Evolutionary conservation across 2,888 invertebrate species (phyloP).

Genomic region (Hyppa rectilinea): DNA sequence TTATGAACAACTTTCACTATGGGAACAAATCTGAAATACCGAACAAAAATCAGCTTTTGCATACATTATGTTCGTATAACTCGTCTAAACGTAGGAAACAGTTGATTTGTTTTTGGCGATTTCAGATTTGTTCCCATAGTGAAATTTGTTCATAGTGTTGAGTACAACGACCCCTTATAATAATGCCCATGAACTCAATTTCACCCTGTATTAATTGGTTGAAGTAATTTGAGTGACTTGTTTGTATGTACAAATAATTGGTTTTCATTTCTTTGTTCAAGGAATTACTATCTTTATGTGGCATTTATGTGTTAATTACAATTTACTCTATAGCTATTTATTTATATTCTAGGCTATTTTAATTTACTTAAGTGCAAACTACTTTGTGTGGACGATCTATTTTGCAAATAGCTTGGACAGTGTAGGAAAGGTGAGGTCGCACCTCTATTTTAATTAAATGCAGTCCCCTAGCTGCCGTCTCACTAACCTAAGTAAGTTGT

Average conservation of each 20-base stretch:
- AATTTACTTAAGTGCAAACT: constrained; percentile 41
- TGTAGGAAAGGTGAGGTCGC: constrained; percentile 33
- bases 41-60: too few species aligned
- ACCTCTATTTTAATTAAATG: constrained; percentile 44
- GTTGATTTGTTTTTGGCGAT: too few species aligned
- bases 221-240: neutral
- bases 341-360: constrained; percentile 20
- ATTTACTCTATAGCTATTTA: constrained; percentile 8
- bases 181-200: too few species aligned
- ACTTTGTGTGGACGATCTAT: constrained; percentile 19
- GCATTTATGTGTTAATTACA: constrained; percentile 20
- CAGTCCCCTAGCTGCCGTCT: constrained; percentile 34
- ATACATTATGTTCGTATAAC: too few species aligned
- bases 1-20: too few species aligned
- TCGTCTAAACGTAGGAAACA: too few species aligned
- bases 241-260: constrained; percentile 17
- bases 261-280: neutral
- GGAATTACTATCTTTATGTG: constrained; percentile 28
- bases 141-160: too few species aligned
- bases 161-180: too few species aligned
- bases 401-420: constrained; percentile 5
- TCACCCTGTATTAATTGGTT: too few species aligned
- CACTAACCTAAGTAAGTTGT: constrained; percentile 37
- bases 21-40: too few species aligned
- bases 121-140: too few species aligned